A percentile compares a stretch with the other conserved stretches of the same genome.
Conservation (phyloP, 2,113 vertebrate genomes). For the Poicephalus meyeri region DNA sequence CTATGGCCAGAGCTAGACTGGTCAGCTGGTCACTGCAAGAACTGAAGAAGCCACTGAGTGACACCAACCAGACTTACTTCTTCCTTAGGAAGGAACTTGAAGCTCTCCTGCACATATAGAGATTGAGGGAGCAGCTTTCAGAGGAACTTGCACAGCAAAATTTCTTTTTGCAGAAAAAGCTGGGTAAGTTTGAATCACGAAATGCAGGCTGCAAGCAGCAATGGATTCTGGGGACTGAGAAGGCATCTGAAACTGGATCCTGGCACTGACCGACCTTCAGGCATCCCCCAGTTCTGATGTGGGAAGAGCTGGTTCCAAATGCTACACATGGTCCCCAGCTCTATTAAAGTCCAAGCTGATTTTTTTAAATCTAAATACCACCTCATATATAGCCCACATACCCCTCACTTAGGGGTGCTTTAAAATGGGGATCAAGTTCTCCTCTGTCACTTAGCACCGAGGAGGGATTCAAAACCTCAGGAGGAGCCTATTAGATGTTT, state of each 20-base stretch:
- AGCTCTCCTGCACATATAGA: neutral
- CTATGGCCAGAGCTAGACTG: neutral
- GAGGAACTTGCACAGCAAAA: neutral
- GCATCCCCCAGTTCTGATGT: neutral
- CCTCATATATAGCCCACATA: neutral
- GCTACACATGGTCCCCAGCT: neutral
- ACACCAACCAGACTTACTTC: neutral
- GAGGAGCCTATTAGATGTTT: slow-evolving; percentile 47
- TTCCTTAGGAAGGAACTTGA: neutral
- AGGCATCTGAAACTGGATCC: neutral
- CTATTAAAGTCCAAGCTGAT: neutral
- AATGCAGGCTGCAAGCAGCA: neutral
- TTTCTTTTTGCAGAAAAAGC: neutral
- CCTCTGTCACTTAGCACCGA: neutral
- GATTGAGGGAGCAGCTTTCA: neutral
- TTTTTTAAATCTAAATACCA: neutral
- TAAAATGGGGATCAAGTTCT: slow-evolving; percentile 1
- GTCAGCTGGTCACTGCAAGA: neutral
- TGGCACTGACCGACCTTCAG: neutral
- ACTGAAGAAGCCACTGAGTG: neutral
- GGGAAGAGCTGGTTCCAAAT: neutral
- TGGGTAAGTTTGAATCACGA: neutral
- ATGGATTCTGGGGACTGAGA: neutral
- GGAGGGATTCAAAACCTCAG: slow-evolving; percentile 25
- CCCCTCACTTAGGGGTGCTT: neutral